A percentile compares a stretch with the other conserved stretches of the same genome.
These are phyloP conservation scores for Rhinogobius similis DNA, from an alignment of 2,113 vertebrate genomes.

Conservation along the genomic window DNA sequence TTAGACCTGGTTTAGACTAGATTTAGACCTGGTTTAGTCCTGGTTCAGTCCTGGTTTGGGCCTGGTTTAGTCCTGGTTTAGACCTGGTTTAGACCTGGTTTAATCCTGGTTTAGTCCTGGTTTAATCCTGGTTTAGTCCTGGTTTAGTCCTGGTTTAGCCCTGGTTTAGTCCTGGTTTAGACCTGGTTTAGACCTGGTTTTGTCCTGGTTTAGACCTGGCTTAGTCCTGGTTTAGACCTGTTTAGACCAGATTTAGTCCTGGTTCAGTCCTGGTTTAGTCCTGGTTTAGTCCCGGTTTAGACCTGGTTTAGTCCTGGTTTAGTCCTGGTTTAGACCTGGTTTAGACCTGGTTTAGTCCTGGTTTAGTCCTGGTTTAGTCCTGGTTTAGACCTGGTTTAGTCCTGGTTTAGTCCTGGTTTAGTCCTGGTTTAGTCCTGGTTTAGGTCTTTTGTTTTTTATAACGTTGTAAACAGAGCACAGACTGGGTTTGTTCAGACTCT, in stretches of 20 bases:
- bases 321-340: neutral
- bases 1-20: neutral
- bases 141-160: too few relatives aligned
- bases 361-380: neutral
- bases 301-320: too few relatives aligned
- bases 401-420: neutral
- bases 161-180: too few relatives aligned
- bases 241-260: too few relatives aligned
- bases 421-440: neutral
- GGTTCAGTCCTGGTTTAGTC: too few relatives aligned
- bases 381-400: neutral
- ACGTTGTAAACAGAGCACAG: too few relatives aligned
- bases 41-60: too few relatives aligned
- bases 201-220: neutral
- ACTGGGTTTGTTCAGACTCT: too few relatives aligned
- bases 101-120: neutral
- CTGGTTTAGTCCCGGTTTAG: too few relatives aligned
- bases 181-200: neutral
- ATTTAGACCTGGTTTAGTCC: neutral
- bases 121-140: neutral
- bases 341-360: neutral
- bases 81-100: neutral
- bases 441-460: too few relatives aligned
- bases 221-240: too few relatives aligned
- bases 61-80: slow-evolving; percentile 5